Conservation (phyloP, 1,140 invertebrate genomes). For the Riptortus pedestris region DNA sequence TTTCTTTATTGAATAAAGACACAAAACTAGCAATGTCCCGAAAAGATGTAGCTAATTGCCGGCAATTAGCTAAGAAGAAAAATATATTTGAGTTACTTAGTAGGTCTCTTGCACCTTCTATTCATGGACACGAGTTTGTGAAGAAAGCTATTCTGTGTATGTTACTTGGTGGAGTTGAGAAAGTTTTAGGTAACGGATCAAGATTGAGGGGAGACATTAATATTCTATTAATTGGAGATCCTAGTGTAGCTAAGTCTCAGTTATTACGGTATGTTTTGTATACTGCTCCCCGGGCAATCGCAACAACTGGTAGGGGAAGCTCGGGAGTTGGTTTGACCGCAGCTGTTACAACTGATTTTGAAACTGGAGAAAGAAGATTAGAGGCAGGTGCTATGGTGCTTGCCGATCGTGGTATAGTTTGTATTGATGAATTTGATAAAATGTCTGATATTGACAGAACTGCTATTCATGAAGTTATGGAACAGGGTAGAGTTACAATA, state of each 20-base stretch:
- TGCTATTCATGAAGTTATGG: constrained; percentile 98
- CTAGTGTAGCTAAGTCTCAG: constrained; percentile 97
- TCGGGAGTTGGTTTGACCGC: constrained; percentile 98
- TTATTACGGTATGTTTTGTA: constrained; percentile 86
- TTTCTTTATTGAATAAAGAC: constrained; percentile 84
- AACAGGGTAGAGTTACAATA: constrained; percentile 91
- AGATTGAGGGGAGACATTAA: constrained; percentile 97
- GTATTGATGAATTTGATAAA: constrained; percentile 99
- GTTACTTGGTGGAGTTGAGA: constrained; percentile 90
- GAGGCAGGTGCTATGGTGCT: constrained; percentile 99
- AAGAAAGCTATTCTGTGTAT: constrained; percentile 95
- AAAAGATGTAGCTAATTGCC: constrained; percentile 84
- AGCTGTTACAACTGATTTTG: constrained; percentile 90
- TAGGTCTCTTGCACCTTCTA: constrained; percentile 91
- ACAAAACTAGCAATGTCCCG: constrained; percentile 66
- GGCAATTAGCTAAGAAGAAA: constrained; percentile 66
- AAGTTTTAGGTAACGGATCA: constrained; percentile 89
- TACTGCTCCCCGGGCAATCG: constrained; percentile 88
- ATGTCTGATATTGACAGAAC: constrained; percentile 99
- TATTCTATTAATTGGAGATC: constrained; percentile 93
- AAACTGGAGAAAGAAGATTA: constrained; percentile 76
- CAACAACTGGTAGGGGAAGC: constrained; percentile 90
- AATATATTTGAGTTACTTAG: constrained; percentile 86
- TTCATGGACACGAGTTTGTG: constrained; percentile 93
- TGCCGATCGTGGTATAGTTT: constrained; percentile 94